Evolutionary conservation across 2,888 invertebrate genomes (phyloP).

Genomic region (Tetropium fuscum): DNA sequence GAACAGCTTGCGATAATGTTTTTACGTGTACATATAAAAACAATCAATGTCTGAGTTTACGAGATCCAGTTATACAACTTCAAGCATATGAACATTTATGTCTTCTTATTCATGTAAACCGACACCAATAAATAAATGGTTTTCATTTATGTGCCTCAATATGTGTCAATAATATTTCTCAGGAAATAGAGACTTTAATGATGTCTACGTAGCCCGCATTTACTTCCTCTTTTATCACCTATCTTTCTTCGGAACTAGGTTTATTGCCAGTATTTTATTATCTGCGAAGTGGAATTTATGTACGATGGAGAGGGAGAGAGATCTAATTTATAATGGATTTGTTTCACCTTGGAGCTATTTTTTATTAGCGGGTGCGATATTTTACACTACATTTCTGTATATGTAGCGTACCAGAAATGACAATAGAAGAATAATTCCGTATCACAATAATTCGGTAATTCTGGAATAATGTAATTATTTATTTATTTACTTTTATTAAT

Average conservation of each 20-base stretch:
- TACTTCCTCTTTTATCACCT: conserved; percentile 21
- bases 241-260: conserved; percentile 23
- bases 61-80: too few species aligned
- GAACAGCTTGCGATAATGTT: too few species aligned
- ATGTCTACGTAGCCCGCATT: conserved; percentile 4
- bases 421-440: too few species aligned
- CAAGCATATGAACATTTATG: too few species aligned
- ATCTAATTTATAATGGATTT: conserved; percentile 35
- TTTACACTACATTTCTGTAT: too few species aligned
- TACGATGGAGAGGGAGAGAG: conserved; percentile 31
- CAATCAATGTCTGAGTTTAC: too few species aligned
- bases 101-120: too few species aligned
- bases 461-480: too few species aligned
- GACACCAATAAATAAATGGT: conserved; percentile 10
- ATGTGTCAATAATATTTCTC: conserved; percentile 5
- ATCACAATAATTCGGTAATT: too few species aligned
- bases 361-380: conserved; percentile 9
- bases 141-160: background rate
- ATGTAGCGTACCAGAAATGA: too few species aligned
- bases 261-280: conserved; percentile 27
- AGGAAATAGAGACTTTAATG: conserved; percentile 16
- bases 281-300: conserved; percentile 32
- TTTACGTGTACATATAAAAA: too few species aligned
- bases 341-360: conserved; percentile 19
- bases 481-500: too few species aligned